Percentiles rank a stretch among this genome's conserved stretches.
These are phyloP conservation scores for Adelognathus sp. DNA, from an alignment of 2,888 invertebrate genomes.

Conservation along the genomic window DNA sequence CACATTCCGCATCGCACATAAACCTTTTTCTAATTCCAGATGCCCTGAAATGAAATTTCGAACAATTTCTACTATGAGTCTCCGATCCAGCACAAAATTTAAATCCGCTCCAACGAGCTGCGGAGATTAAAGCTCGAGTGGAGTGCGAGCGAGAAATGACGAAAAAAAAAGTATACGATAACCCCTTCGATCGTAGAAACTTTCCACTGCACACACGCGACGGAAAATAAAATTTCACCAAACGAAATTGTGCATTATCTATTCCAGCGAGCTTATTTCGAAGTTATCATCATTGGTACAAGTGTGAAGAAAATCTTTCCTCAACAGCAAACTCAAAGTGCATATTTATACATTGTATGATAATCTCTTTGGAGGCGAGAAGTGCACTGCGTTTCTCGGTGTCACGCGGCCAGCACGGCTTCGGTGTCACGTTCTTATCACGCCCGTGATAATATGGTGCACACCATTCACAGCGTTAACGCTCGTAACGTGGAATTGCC, in stretches of 20 bases:
- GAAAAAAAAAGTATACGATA: constrained; percentile 14
- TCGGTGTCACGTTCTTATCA: constrained; percentile 41
- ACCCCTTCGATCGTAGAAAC: constrained; percentile 23
- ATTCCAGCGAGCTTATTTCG: neutral
- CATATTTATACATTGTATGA: too few relatives aligned
- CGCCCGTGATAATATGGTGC: constrained; percentile 50
- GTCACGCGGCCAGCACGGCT: constrained; percentile 50
- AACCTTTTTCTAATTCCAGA: neutral
- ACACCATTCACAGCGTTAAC: constrained; percentile 11
- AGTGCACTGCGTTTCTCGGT: constrained; percentile 11
- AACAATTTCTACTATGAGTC: neutral
- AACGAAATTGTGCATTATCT: neutral
- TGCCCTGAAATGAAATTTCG: neutral
- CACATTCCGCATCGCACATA: neutral
- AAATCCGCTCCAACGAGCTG: constrained; percentile 3
- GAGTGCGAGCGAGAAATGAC: neutral
- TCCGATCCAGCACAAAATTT: neutral
- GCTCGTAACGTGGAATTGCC: neutral
- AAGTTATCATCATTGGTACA: neutral
- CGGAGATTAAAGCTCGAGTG: neutral
- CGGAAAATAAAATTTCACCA: neutral
- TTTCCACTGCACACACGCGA: constrained; percentile 6
- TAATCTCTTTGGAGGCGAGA: constrained; percentile 32
- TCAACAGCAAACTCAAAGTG: constrained; percentile 15
- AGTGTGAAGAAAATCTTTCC: constrained; percentile 2